Base-by-base conservation (phyloP, 2,888 invertebrate genomes). In the Rhodophaea formosa region DNA sequence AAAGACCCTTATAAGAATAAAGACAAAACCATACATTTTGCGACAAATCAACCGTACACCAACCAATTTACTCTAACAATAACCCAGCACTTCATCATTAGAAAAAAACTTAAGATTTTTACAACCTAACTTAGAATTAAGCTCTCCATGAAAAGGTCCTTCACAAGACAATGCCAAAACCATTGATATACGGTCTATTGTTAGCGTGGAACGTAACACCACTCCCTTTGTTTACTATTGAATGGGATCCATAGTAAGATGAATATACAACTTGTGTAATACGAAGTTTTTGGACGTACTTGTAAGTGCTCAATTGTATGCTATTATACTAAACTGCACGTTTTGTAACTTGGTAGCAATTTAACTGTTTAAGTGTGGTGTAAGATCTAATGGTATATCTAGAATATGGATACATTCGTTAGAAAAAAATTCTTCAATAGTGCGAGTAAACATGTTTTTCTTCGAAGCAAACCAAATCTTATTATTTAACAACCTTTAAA, bases 151-250 rank as follows among this genome's bases (percentile, higher is more conserved):
- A 49, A 59, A 56, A 55, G 45, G 54, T 35, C 51, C 35, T 55
- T 52, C 32, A 15, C 23, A n/a, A 52, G 14, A 49, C 51, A 52
- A 52, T 59, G 32, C 17, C 23, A 15, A 55, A 44, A 14, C 45
- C 30, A 55, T 45, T 55, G 54, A 55, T 55, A 55, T 53, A 53
- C 46, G 45, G 32, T 55, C 54, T 17, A 55, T 55, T 55, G 54
- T 55, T 15, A 16, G 54, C 32, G 45, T 16, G 45, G 45, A 55
- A 55, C 54, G 45, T 55, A 55, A 53, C 53, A 30, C 53, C 45
- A 32, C 54, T 35, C 54, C 54, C 23, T 53, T 55, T 55, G 54
- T 55, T 55, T 55, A 32, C 16, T 45, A 32, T 45, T 55, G 54
- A 55, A 55, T 55, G 30, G 45, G 45, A 45, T 45, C 45, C 35